Evolutionary conservation across 23 tunicate species (phyloP), one percentile per base, ranked within the genome.

Genomic region (Pegea sp.): DNA sequence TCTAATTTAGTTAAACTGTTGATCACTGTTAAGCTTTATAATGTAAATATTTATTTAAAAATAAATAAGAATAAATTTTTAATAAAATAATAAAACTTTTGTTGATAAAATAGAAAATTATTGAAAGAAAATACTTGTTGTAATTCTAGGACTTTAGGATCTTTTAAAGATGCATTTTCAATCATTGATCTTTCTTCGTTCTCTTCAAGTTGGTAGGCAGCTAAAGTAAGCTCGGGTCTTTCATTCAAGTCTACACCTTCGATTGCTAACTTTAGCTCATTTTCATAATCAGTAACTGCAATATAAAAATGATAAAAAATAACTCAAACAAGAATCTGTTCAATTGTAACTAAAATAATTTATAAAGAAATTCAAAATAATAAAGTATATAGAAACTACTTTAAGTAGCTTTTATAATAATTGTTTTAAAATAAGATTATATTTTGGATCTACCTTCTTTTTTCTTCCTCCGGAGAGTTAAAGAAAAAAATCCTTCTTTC

Each of bases 161-260:
- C 71, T 22, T 73, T 68, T 25, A 79, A 52, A 25, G 95, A 84
- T 31, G 31, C 38, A 57, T 68, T 67, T 31, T 84, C 95, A 63
- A 84, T 74, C 95, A 84, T 84, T 3, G 95, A 66, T 24, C 95
- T 63, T 52, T 84, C 95, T 52, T 84, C 95, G 32, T 70, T 70
- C 68, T 84, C 95, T 33, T 84, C 95, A 54, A 84, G 51, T 6
- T 56, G 76, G 49, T 73, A 84, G 43, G 62, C 74, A 11, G 63
- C 61, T 18, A 77, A 77, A 52, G 59, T 67, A 52, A 65, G 65
- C 43, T 84, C 95, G 28, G 69, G 58, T 26, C 56, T 67, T 32
- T 44, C 60, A 3, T 53, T 25, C 23, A 22, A 29, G 11, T 60
- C 29, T 28, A 59, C 67, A 6, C 95, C 95, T 13, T 84, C 95